A percentile compares a stretch with the other conserved stretches of the same genome.
Conservation (phyloP, 2,797 vertebrate species). For the Melopsittacus undulatus region DNA sequence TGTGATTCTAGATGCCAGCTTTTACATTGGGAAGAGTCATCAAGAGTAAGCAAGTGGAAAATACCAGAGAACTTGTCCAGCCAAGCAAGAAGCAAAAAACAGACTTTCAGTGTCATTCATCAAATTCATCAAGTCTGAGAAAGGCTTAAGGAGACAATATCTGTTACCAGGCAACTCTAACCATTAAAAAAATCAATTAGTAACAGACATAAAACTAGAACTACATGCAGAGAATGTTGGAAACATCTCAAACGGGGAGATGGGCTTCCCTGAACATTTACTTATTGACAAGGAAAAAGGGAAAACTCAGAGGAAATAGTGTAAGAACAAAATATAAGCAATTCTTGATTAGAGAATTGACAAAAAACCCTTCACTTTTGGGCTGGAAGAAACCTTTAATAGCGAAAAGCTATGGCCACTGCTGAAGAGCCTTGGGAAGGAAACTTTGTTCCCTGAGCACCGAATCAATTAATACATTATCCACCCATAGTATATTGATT, state of each 20-base stretch:
- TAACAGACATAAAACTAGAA: background rate
- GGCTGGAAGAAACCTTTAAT: background rate
- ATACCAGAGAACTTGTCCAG: background rate
- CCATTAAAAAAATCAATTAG: background rate
- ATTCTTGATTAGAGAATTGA: background rate
- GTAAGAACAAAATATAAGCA: background rate
- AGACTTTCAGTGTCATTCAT: background rate
- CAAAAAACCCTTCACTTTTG: background rate
- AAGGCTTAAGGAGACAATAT: background rate
- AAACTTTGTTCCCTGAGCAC: background rate
- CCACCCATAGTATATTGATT: background rate
- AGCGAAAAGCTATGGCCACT: background rate
- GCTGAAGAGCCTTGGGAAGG: background rate
- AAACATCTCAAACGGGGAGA: background rate
- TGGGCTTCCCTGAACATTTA: background rate
- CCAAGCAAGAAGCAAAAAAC: background rate
- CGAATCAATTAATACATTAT: background rate
- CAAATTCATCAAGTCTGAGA: background rate
- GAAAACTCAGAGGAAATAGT: background rate
- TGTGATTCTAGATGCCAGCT: background rate
- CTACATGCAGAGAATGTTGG: background rate
- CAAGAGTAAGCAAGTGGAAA: background rate
- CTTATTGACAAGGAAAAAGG: background rate
- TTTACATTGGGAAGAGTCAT: background rate
- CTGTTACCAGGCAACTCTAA: background rate